Evolutionary conservation across 2,113 vertebrate genomes (phyloP), one percentile per base, ranked within the genome.

Genomic region (Ceyx cyanopectus): DNA sequence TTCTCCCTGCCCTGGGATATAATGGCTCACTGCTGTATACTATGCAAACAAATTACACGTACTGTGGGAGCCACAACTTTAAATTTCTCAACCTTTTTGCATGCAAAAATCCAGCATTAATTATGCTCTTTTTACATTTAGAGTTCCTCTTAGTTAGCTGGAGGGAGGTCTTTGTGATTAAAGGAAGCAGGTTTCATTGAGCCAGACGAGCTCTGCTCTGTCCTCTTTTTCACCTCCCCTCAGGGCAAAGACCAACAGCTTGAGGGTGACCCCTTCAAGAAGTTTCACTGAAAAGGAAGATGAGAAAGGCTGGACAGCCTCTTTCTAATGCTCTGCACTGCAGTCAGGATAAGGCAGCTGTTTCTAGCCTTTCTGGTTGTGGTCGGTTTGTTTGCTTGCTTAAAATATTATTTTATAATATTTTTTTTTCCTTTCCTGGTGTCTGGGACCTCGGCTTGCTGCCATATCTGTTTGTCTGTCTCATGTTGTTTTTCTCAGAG

Each of bases 211-310:
- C 85, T 93, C 81, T 94, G 78, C 75, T 94, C 95, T 98, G 97
- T 96, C 97, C 97, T 96, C 96, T 97, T 91, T 89, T 96, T 98
- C 97, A 97, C 97, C 97, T 98, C 94, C 50, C 84, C 90, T 82
- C 63, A 73, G 96, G 95, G 92, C 97, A 96, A 93, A 97, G 97
- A 96, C 96, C 97, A 96, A 95, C 78, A 53, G 96, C 95, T 96
- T 96, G 92, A 96, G 81, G 93, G 90, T 95, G 97, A 97, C 95
- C 95, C 89, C 91, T 95, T 87, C 26, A 84, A 96, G 70, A 86
- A 65, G 90, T 93, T 76, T 87, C 66, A 81, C 90, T 89, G 30
- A 89, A 96, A 97, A 97, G 96, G 95, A 96, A 94, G 92, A 97
- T 89, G 90, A 92, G 94, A 96, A 95, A 90, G 79, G 87, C 89